A percentile compares a stretch with the other conserved stretches of the same genome.
These are phyloP conservation scores for Euphysa ruthae DNA, from an alignment of 30 jellyfish, hydroid and myxozoan genomes.

Conservation along the genomic window DNA sequence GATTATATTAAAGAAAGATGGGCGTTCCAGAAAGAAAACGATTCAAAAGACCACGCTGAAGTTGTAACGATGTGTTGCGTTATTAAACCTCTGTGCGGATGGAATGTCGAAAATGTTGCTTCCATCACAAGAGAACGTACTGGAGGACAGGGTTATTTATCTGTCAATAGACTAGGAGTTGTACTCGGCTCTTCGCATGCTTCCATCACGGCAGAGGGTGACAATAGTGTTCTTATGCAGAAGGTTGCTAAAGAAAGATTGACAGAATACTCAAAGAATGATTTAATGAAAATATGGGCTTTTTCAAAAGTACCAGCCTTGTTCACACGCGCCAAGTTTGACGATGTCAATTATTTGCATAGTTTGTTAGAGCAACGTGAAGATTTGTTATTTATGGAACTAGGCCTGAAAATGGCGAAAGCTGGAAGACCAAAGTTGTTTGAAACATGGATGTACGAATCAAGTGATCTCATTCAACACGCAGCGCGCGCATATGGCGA, in stretches of 20 bases:
- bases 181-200: conserved; percentile 84
- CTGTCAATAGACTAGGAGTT: conserved; percentile 76
- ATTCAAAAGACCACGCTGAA: conserved; percentile 73
- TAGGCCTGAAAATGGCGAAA: conserved; percentile 66
- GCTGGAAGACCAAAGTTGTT: conserved; percentile 73
- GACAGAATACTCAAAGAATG: conserved; percentile 52
- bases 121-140: conserved; percentile 63
- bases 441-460: conserved; percentile 87
- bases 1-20: conserved; percentile 78
- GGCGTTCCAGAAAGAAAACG: conserved; percentile 66
- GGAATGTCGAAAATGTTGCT: conserved; percentile 88
- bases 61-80: conserved; percentile 93
- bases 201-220: conserved; percentile 91
- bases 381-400: conserved; percentile 61
- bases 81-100: conserved; percentile 75
- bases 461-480: conserved; percentile 77
- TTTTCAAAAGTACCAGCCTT: conserved; percentile 3
- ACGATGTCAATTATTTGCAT: conserved; percentile 51
- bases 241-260: conserved; percentile 84
- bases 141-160: conserved; percentile 86
- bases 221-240: conserved; percentile 79
- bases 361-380: conserved; percentile 61
- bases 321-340: conserved; percentile 38
- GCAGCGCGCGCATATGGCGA: conserved; percentile 86
- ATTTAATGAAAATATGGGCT: conserved; percentile 19